Evolutionary conservation across 2,888 invertebrate species (phyloP), one percentile per base, ranked within the genome.

Genomic region (Drosophila kanekoi): DNA sequence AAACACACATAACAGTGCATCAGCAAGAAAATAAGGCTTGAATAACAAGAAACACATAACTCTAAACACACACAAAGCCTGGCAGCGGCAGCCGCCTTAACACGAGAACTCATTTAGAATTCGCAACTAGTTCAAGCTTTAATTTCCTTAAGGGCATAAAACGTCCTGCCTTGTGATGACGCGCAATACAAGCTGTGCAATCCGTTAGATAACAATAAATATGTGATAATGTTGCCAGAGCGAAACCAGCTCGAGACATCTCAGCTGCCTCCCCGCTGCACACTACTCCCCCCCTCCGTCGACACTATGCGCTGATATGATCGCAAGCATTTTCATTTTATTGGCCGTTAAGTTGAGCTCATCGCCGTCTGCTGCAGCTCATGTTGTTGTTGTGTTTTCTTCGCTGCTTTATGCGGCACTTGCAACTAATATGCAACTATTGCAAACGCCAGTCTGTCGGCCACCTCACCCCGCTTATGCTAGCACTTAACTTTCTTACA

Each of bases 381-480:
- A 8, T 28, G 14, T 37, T 57, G 35, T 41, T 41, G 41, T 37
- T 43, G 35, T 28, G 44, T 57, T 58, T 43, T 45, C 49, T 58
- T 43, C 20, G 44, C 37, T 20, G 41, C 52, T 58, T 76, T 72
- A 62, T 71, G 76, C 62, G 59, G 60, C 63, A 66, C 57, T 70
- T 74, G 77, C 70, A 77, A 77, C 77, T 77, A 77, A 77, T 74
- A 77, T 77, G 78, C 78, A 77, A 74, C 65, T 77, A 71, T 76
- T 73, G 69, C 59, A 13, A 47, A 8, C 32, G 20, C 35, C 33
- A 28, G 28, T 28, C n/a, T 16, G 13, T 10, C 16, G 4, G 3
- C 20, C 13, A 4, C 41, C 33, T n/a, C 18, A 16, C n/a, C 18
- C 9, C 20, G 41, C n/a, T 16, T 14, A 10, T 20, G 48, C 52